These are phyloP conservation scores for Charina bottae DNA, from an alignment of 2,113 vertebrate species.

Conservation along the genomic window DNA sequence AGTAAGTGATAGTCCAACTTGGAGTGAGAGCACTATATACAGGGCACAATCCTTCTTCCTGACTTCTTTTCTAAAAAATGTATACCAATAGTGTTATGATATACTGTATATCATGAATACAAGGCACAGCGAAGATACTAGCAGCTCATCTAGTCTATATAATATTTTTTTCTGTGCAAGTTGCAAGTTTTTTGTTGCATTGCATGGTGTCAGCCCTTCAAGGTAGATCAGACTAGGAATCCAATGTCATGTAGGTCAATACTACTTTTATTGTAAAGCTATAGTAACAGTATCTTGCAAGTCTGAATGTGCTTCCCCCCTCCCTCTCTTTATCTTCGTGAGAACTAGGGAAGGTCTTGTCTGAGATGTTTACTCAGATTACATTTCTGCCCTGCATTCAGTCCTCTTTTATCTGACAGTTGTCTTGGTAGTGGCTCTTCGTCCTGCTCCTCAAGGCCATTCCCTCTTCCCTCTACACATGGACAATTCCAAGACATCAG, in stretches of 20 bases:
- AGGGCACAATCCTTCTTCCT: no score
- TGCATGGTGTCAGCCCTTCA: neutral
- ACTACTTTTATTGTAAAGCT: neutral
- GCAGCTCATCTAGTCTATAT: no score
- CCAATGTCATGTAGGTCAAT: neutral
- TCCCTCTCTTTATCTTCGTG: neutral
- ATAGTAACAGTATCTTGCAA: neutral
- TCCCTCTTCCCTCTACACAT: neutral
- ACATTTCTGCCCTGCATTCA: neutral
- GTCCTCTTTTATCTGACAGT: neutral
- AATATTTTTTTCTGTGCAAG: no score
- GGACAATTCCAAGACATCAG: neutral
- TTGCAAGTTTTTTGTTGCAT: no score
- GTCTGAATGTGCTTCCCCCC: neutral
- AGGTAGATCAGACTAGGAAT: neutral
- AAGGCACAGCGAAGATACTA: no score
- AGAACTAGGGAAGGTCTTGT: neutral
- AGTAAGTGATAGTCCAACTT: no score
- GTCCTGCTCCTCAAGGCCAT: neutral
- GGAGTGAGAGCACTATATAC: no score
- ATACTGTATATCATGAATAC: no score
- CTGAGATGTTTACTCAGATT: neutral
- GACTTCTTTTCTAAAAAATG: no score
- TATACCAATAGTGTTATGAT: no score
- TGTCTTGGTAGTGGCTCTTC: neutral